Conservation (phyloP, 2,888 invertebrate species). For the Noctuana brunneofusca region DNA sequence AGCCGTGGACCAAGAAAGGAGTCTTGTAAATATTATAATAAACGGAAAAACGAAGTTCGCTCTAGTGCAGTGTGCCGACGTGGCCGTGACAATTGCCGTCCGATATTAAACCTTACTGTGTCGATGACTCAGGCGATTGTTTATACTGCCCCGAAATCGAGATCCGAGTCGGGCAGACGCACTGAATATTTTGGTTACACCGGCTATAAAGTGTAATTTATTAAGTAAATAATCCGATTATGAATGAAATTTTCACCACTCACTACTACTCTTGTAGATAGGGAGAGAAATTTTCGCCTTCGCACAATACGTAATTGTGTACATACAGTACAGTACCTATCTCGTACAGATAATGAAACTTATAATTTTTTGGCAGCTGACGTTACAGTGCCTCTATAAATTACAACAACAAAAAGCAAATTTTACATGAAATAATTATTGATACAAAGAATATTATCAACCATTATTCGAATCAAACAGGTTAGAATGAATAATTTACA, state of each 20-base stretch:
- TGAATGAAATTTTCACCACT: conserved; percentile 42
- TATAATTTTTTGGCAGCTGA: neutral
- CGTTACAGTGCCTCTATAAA: neutral
- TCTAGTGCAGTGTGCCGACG: conserved; percentile 82
- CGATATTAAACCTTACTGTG: conserved; percentile 54
- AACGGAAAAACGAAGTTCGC: conserved; percentile 71
- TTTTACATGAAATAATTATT: neutral
- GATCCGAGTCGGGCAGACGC: conserved; percentile 1
- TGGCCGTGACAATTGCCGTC: conserved; percentile 63
- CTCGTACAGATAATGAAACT: neutral
- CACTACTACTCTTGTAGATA: neutral
- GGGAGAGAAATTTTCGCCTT: neutral
- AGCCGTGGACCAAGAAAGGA: conserved; percentile 85
- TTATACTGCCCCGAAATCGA: conserved; percentile 29
- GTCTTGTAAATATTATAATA: conserved; percentile 82
- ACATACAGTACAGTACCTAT: neutral
- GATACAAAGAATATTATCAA: no score
- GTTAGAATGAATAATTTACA: no score
- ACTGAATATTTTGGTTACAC: conserved; percentile 3
- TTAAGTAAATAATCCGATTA: conserved; percentile 40
- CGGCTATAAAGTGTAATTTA: conserved; percentile 31
- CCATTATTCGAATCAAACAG: no score
- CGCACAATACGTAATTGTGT: neutral
- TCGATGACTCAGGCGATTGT: conserved; percentile 41
- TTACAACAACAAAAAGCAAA: neutral